Base-by-base conservation (phyloP, 64 coral and sea anemone genomes). In the Dendronephthya gigantea region DNA sequence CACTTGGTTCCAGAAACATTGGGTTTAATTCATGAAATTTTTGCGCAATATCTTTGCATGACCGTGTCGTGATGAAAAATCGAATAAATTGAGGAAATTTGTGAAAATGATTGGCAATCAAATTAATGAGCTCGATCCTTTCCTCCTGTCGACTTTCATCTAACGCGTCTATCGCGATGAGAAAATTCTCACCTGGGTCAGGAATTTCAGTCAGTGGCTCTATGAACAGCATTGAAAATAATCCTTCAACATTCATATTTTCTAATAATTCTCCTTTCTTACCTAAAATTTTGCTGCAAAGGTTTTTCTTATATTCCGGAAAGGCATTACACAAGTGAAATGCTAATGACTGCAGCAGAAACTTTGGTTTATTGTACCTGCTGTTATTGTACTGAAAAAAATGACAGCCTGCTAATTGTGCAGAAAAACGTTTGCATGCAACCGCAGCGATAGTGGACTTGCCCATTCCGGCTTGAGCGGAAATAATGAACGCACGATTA, bases 1-100 rank as follows among this genome's bases (percentile, higher is more conserved):
- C 50, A 23, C 16, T 14, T 16, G 68, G 34, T 48, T 86, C 56
- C 35, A 90, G 27, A 16, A 49, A 35, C 27, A 58, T n/a, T 8
- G 66, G 83, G 28, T 33, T 34, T 4, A 70, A n/a, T 17, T 39
- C 35, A 40, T 39, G 23, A 7, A 86, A 35, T 15, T 32, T 50
- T 9, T 74, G 13, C 14, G 34, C 10, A 19, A 29, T 84, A 7
- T 65, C 65, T 40, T 65, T 83, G 22, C 17, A 28, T 81, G 88
- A 83, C 59, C 88, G 41, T 27, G 83, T 90, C 9, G 83, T 90
- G 0, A 90, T 48, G 2, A 90, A 19, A 90, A 90, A 90, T 49
- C 49, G 15, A 19, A 90, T 41, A 58, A 56, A 90, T 0, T 25
- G 25, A 43, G 88, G 88, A 33, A 90, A 66, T 59, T 85, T 83